A percentile compares a stretch with the other conserved stretches of the same genome.
These are phyloP conservation scores for Xenopus tropicalis DNA, from an alignment of 2,113 vertebrate genomes.

Conservation along the genomic window UCB_Xtro_10.0 CM004451.2:66433001-66433500, in stretches of 20 bases:
- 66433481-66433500: too few species aligned
- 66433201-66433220: not conserved
- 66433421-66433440: too few species aligned
- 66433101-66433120: not conserved
- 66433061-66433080: not conserved
- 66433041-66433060: not conserved
- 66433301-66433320: not conserved
- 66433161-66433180: not conserved
- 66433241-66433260: not conserved
- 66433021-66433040: not conserved
- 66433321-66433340: too few species aligned
- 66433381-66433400: too few species aligned
- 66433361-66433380: too few species aligned
- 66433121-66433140: constrained; percentile 9
- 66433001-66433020: not conserved
- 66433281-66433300: not conserved
- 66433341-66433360: too few species aligned
- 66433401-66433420: too few species aligned
- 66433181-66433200: not conserved
- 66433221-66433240: not conserved
- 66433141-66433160: constrained; percentile 7
- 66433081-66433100: constrained; percentile 9
- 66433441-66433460: too few species aligned
- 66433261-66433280: not conserved
- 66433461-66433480: too few species aligned